Evolutionary conservation across 2,113 vertebrate species (phyloP).

Genomic region (Dascyllus trimaculatus): DNA sequence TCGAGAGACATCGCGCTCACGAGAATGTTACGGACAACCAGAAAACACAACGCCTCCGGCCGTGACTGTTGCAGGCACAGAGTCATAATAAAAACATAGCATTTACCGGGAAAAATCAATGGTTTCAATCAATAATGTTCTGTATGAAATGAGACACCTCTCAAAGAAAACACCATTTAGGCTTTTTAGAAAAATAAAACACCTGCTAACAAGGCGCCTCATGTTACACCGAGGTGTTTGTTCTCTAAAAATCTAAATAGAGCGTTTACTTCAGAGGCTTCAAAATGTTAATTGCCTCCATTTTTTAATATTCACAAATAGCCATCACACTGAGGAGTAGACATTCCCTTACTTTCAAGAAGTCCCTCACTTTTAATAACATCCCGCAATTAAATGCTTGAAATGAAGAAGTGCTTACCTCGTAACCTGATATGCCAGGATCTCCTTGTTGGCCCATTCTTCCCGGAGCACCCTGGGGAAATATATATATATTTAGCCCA

Average conservation of each 20-base stretch:
- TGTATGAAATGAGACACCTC: no score
- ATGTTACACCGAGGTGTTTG: no score
- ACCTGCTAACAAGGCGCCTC: no score
- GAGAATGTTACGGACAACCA: no score
- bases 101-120: no score
- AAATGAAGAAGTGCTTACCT: constrained; percentile 81
- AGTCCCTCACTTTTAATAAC: neutral
- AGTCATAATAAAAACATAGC: no score
- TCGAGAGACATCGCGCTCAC: no score
- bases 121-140: no score
- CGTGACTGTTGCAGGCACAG: no score
- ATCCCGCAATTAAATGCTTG: neutral
- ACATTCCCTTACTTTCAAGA: neutral
- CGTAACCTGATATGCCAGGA: constrained; percentile 90
- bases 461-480: constrained; percentile 90
- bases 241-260: neutral
- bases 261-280: neutral
- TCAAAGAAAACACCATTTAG: no score
- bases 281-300: neutral
- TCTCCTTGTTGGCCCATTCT: constrained; percentile 93
- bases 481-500: constrained; percentile 24
- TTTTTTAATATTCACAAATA: neutral
- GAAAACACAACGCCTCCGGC: no score
- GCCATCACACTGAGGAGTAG: neutral
- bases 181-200: no score